Base-by-base conservation (phyloP, 2,797 vertebrate species). In the Darevskia nairensis region DNA sequence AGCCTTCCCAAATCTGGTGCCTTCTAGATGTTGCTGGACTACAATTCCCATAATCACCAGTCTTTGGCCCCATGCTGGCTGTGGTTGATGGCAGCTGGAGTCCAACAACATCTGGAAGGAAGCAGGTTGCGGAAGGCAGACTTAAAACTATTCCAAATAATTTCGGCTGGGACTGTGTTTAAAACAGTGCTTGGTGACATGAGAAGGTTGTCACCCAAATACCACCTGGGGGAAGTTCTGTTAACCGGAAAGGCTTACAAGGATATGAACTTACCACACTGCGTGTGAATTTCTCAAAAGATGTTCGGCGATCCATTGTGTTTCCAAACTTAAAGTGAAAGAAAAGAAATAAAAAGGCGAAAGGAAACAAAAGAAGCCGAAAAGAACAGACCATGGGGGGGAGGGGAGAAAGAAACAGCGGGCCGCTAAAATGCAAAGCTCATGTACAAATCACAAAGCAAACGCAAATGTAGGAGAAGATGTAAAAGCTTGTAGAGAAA, bases 241-340 rank as follows among this genome's bases (percentile, higher is more conserved):
- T 76, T 81, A 89, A 88, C 93, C 92, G 88, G 92, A 15, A 89
- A 88, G 91, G 94, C 94, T 95, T 92, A 95, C 61, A 21, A 94
- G 92, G 92, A 91, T 93, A 90, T 89, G 94, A 95, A 97, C 97
- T 97, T 97, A 98, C 97, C 97, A 97, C 94, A 94, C 96, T 97
- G 94, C 96, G 96, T 95, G 98, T 96, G 96, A 97, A 97, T 97
- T 97, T 98, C 95, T 98, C 97, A 97, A 97, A 97, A 95, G 96
- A 98, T 91, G 97, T 97, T 97, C 97, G 97, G 95, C 96, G 96
- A 95, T 97, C 97, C 96, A 97, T 94, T 96, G 96, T 96, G 93
- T 96, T 95, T 96, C 94, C 97, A 93, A 96, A 97, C 97, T 98
- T 97, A 95, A 94, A 92, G 92, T 93, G 95, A 85, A 94, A 95